Conservation (phyloP, 2,888 invertebrate genomes). For the Eupithecia inturbata region DNA sequence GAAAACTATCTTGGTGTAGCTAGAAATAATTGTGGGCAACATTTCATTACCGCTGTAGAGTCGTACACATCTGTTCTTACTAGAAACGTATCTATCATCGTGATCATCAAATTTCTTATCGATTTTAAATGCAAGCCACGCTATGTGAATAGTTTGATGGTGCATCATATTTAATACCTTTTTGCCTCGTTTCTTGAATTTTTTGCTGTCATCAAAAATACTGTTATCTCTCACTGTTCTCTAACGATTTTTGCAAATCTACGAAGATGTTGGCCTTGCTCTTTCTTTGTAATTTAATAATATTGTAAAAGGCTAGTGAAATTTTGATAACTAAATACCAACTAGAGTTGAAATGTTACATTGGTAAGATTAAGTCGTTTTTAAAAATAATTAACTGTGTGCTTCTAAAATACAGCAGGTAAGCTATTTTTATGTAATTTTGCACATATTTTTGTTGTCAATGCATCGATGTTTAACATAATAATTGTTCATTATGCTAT, state of each 20-base stretch:
- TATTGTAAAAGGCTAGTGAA: conserved; percentile 83
- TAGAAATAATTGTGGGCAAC: conserved; percentile 55
- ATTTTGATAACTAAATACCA: conserved; percentile 82
- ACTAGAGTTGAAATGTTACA: conserved; percentile 78
- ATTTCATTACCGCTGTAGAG: conserved; percentile 51
- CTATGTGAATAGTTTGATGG: conserved; percentile 40
- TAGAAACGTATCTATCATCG: conserved; percentile 41
- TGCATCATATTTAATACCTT: neutral
- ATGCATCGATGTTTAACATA: conserved; percentile 12
- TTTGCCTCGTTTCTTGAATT: neutral
- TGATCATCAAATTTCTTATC: conserved; percentile 43
- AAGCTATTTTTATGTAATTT: conserved; percentile 35
- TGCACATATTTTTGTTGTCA: conserved; percentile 18
- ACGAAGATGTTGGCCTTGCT: conserved; percentile 76
- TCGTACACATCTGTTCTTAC: conserved; percentile 42
- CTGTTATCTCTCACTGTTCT: conserved; percentile 52
- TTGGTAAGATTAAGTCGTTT: conserved; percentile 62
- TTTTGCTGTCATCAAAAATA: conserved; percentile 25
- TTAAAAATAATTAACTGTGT: conserved; percentile 52
- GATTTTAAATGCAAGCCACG: conserved; percentile 48
- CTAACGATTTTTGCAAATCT: conserved; percentile 58
- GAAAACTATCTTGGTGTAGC: conserved; percentile 57
- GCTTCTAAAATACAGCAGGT: conserved; percentile 32
- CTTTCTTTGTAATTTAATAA: conserved; percentile 75
- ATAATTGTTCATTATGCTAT: neutral